These are phyloP conservation scores for Hippoglossus stenolepis DNA, from an alignment of 2,113 vertebrate species.

Conservation along the genomic window DNA sequence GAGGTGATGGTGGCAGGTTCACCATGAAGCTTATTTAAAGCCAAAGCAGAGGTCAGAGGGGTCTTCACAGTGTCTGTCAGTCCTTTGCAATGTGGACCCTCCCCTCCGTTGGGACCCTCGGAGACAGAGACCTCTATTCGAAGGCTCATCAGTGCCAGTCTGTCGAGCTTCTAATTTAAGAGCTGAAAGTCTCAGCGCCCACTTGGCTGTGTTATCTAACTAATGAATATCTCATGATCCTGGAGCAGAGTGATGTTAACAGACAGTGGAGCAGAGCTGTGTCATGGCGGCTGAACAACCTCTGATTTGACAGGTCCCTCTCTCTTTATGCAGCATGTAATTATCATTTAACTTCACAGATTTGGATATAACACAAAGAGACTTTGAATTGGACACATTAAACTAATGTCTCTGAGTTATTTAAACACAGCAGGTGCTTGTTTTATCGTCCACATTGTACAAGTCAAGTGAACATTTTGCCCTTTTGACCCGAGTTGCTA, in stretches of 20 bases:
- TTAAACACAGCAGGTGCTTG: constrained; percentile 26
- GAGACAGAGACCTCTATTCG: constrained; percentile 1
- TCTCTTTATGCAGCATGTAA: constrained; percentile 33
- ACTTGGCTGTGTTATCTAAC: constrained; percentile 31
- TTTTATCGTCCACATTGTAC: constrained; percentile 30
- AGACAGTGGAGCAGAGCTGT: constrained; percentile 24
- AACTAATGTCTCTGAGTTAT: constrained; percentile 9
- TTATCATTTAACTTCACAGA: constrained; percentile 9
- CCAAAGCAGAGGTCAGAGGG: not conserved
- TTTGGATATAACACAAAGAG: constrained; percentile 5
- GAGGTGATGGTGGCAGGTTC: constrained; percentile 81
- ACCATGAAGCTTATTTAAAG: constrained; percentile 86
- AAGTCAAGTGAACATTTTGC: constrained; percentile 41
- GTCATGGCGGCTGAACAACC: not conserved
- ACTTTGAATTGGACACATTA: not conserved
- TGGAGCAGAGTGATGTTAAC: constrained; percentile 21
- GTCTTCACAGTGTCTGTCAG: constrained; percentile 12
- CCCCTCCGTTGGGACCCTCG: not conserved
- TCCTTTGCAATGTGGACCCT: constrained; percentile 5
- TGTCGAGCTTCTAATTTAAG: constrained; percentile 44
- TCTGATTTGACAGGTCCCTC: not conserved
- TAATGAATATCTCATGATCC: constrained; percentile 49
- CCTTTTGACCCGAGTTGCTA: constrained; percentile 39
- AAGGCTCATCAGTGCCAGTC: constrained; percentile 22
- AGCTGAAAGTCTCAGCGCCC: constrained; percentile 37